Evolutionary conservation across 2,888 invertebrate species (phyloP), one percentile per base, ranked within the genome.

Genomic region (Melieria picta): DNA sequence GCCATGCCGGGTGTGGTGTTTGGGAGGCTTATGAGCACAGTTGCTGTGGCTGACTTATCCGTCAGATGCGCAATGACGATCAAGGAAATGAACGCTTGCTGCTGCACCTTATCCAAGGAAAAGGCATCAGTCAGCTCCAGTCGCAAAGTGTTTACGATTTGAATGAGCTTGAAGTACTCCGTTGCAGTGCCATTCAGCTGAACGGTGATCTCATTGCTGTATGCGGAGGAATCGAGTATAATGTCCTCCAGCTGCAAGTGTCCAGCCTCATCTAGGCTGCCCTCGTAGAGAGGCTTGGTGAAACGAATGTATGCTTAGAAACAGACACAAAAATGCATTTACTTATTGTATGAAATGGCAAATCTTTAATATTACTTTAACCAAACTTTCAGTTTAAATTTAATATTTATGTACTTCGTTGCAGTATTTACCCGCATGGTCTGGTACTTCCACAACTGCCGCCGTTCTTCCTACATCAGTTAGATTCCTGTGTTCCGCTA

Each of bases 361-460:
- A 52, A 52, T 13, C 52, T 4, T 5, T n/a, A 7, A 7, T 9
- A 30, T 30, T 9, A 5, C 52, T 52, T 52, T 13, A 30, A 30
- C 30, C 30, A 30, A 30, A 30, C 30, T 30, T 30, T 30, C 2
- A 30, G 30, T 30, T 30, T 0, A 3, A 30, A 30, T 30, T 30
- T 30, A 30, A 30, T 30, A 30, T 30, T 30, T 30, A 30, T 30
- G 2, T 30, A 30, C 30, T 30, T 30, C 30, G 30, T 30, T 30
- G 30, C 30, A 30, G 13, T 9, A 52, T 52, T 65, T 68, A 79
- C 79, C 76, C 72, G 72, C 67, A 43, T 71, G 16, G 70, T 72
- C 72, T 11, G 74, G 71, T 50, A 79, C 4, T 57, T 72, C 67
- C 9, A 80, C 65, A 10, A 78, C 30, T n/a, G 79, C 75, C 9